Evolutionary conservation across 2,113 vertebrate genomes (phyloP).

Genomic region (Tenrec ecaudatus): DNA sequence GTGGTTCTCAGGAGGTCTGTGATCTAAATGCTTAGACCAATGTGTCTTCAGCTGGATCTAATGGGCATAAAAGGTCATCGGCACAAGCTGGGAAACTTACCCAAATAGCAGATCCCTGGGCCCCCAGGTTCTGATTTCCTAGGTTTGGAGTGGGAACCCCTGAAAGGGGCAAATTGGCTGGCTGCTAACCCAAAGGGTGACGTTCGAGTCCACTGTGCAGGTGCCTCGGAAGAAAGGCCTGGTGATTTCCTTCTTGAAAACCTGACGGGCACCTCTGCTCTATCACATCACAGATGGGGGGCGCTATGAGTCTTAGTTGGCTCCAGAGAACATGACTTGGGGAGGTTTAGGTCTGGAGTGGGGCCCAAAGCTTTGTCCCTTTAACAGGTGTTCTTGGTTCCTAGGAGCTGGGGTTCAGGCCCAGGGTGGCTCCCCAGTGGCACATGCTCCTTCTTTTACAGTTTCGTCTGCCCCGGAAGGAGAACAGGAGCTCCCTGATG

Average conservation of each 20-base stretch:
- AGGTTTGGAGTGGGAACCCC: background rate
- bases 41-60: slow-evolving; percentile 12
- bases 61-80: background rate
- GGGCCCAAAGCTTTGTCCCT: background rate
- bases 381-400: background rate
- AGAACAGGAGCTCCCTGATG: background rate
- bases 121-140: background rate
- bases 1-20: background rate
- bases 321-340: background rate
- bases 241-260: background rate
- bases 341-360: background rate
- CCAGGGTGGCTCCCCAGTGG: background rate
- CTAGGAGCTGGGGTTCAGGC: background rate
- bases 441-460: background rate
- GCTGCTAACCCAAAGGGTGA: background rate
- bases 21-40: background rate
- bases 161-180: background rate
- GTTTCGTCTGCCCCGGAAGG: slow-evolving; percentile 54
- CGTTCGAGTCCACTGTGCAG: background rate
- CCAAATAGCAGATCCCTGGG: background rate
- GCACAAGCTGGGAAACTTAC: background rate
- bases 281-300: background rate
- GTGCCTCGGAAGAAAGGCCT: background rate
- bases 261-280: background rate
- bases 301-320: background rate